Conservation (phyloP, 2,113 vertebrate genomes). For the Perognathus longimembris region DNA sequence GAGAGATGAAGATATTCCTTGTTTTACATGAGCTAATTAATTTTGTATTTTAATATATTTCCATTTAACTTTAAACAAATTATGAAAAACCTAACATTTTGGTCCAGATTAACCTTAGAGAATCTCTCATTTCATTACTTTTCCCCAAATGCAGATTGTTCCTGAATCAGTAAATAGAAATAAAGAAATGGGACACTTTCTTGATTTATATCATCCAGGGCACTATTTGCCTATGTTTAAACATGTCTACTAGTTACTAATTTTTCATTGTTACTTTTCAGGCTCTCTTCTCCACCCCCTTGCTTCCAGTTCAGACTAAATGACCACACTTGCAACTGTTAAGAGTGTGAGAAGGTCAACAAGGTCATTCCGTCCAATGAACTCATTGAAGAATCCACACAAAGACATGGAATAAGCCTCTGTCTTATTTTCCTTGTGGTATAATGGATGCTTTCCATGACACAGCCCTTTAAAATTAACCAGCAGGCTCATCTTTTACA, state of each 20-base stretch:
- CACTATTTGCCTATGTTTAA: slow-evolving; percentile 37
- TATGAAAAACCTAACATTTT: slow-evolving; percentile 21
- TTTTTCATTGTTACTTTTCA: slow-evolving; percentile 45
- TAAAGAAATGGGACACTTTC: slow-evolving; percentile 37
- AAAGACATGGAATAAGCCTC: slow-evolving; percentile 14
- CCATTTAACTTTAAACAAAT: slow-evolving; percentile 37
- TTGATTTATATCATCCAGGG: slow-evolving; percentile 26
- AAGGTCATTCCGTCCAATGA: slow-evolving; percentile 48
- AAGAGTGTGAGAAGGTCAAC: slow-evolving; percentile 52
- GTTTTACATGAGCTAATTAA: slow-evolving; percentile 20
- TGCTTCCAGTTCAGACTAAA: slow-evolving; percentile 54
- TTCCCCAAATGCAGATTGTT: slow-evolving; percentile 3
- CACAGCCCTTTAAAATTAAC: slow-evolving; percentile 33
- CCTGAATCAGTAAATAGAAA: slow-evolving; percentile 34
- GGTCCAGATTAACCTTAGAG: background rate
- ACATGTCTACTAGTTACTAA: slow-evolving; percentile 54
- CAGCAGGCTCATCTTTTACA: background rate
- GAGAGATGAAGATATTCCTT: background rate
- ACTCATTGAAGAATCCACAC: slow-evolving; percentile 60
- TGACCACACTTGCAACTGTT: slow-evolving; percentile 51
- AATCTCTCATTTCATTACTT: background rate
- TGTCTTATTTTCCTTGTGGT: slow-evolving; percentile 8
- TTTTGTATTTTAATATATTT: slow-evolving; percentile 19
- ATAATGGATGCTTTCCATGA: slow-evolving; percentile 33
- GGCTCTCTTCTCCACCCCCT: background rate